These are phyloP conservation scores for Drosophila tripunctata DNA, from an alignment of 2,888 invertebrate genomes.

Conservation along the genomic window DNA sequence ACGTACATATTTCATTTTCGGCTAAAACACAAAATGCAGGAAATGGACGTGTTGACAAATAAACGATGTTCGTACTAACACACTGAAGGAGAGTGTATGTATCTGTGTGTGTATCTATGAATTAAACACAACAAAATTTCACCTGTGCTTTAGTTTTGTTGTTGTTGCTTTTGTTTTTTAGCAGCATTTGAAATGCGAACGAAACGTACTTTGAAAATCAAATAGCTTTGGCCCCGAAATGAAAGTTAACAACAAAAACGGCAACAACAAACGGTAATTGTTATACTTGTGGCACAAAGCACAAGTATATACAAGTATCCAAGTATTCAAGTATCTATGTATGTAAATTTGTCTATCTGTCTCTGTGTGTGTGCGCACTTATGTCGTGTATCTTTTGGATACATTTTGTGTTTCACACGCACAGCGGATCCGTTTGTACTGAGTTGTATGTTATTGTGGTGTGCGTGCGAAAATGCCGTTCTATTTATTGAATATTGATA, in stretches of 20 bases:
- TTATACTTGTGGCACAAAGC: constrained; percentile 50
- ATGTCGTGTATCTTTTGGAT: constrained; percentile 41
- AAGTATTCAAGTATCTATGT: background rate
- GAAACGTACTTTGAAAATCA: constrained; percentile 73
- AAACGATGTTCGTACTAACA: constrained; percentile 58
- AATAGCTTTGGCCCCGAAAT: constrained; percentile 66
- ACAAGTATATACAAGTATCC: background rate
- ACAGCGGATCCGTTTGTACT: constrained; percentile 30
- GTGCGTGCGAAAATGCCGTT: constrained; percentile 69
- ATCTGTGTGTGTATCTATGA: constrained; percentile 63
- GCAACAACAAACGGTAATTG: constrained; percentile 60
- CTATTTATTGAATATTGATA: constrained; percentile 71
- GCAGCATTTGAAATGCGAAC: constrained; percentile 59
- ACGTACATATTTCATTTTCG: constrained; percentile 68
- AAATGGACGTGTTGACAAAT: constrained; percentile 78
- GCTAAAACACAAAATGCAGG: constrained; percentile 77
- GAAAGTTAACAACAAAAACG: constrained; percentile 68
- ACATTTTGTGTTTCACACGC: constrained; percentile 51
- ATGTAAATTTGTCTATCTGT: constrained; percentile 4
- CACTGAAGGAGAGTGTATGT: constrained; percentile 37
- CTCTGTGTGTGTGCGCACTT: constrained; percentile 24
- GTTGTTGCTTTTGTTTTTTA: constrained; percentile 8
- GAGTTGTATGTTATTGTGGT: constrained; percentile 60
- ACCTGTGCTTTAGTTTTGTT: constrained; percentile 57
- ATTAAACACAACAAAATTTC: constrained; percentile 71